These are phyloP conservation scores for Ispidina picta DNA, from an alignment of 2,797 vertebrate species.

Conservation along the genomic window DNA sequence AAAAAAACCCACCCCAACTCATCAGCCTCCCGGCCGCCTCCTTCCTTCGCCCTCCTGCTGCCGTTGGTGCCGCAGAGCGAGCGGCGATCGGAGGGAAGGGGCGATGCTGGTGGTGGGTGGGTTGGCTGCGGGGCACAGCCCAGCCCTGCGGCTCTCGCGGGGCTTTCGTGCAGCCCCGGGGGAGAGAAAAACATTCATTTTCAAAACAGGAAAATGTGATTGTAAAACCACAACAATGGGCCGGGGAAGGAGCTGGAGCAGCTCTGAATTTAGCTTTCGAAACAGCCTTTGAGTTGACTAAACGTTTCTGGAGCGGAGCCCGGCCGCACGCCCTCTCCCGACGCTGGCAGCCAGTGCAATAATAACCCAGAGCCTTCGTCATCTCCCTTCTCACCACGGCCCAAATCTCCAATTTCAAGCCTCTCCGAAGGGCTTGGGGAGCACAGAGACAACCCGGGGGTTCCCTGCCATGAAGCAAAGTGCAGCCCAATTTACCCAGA, in stretches of 20 bases:
- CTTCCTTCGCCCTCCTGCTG: not conserved
- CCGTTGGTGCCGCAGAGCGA: not conserved
- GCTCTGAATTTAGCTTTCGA: constrained; percentile 37
- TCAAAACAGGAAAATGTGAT: constrained; percentile 77
- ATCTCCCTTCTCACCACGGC: accelerated
- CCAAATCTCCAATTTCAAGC: not conserved
- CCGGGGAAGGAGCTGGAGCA: constrained; percentile 27
- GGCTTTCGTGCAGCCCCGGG: not conserved
- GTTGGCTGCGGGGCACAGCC: not conserved
- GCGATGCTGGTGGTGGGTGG: accelerated
- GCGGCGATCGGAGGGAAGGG: not conserved
- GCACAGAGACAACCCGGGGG: accelerated
- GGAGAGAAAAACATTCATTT: constrained; percentile 40
- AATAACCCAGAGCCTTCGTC: accelerated
- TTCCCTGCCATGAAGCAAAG: not conserved
- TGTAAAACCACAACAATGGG: constrained; percentile 71
- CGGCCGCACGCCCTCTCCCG: not conserved
- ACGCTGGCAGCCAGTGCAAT: not conserved
- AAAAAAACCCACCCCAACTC: too few relatives aligned
- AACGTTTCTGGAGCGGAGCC: not conserved
- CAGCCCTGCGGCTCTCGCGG: not conserved
- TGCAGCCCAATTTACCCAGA: accelerated
- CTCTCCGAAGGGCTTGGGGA: accelerated
- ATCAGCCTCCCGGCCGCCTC: too few relatives aligned
- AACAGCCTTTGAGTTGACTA: not conserved